Evolutionary conservation across 2,113 vertebrate genomes (phyloP).

Genomic region (Scatophagus argus): DNA sequence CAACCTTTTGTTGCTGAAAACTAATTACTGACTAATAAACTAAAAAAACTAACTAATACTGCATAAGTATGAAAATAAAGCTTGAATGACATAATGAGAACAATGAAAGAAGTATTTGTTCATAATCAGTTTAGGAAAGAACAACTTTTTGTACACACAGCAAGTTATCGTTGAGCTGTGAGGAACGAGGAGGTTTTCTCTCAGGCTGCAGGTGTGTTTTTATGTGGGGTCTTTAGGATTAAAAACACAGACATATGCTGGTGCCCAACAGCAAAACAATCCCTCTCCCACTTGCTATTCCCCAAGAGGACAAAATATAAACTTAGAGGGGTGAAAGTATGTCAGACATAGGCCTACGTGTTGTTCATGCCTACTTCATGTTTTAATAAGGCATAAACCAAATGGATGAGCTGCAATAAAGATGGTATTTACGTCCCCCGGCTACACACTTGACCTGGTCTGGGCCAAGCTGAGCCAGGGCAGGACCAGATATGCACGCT

Average conservation of each 20-base stretch:
- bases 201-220: constrained; percentile 43
- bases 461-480: constrained; percentile 52
- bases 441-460: constrained; percentile 58
- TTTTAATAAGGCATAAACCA: constrained; percentile 80
- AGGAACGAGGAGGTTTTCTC: neutral
- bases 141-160: constrained; percentile 7
- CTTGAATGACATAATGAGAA: neutral
- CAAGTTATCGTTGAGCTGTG: constrained; percentile 16
- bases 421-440: constrained; percentile 70
- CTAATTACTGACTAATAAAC: no score
- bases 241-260: constrained; percentile 49
- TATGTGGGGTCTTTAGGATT: constrained; percentile 48
- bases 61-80: neutral
- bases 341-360: constrained; percentile 67
- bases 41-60: neutral
- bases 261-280: constrained; percentile 35
- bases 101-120: neutral
- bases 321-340: constrained; percentile 34
- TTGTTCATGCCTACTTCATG: constrained; percentile 72
- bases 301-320: constrained; percentile 61
- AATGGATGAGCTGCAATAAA: constrained; percentile 80
- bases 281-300: constrained; percentile 22
- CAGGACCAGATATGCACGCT: constrained; percentile 55
- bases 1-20: neutral
- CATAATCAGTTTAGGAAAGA: neutral